Conservation (phyloP, 2,113 vertebrate genomes). For the Poeciliopsis occidentalis region DNA sequence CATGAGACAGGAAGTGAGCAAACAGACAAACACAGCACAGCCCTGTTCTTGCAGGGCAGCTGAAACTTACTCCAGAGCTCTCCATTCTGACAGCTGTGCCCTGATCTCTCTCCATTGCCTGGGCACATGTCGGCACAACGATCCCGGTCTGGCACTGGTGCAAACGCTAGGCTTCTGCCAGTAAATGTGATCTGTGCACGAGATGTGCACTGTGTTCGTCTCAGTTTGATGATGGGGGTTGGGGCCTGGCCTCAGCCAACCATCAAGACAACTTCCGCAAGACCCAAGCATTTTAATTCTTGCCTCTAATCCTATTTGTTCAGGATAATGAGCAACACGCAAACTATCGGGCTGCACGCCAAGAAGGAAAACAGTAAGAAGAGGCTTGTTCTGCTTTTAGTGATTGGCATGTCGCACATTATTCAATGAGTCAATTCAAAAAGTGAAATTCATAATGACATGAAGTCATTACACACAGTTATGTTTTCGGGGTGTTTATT, state of each 20-base stretch:
- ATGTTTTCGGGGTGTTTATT: not conserved
- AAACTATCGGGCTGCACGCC: constrained; percentile 27
- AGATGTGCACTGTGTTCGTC: constrained; percentile 31
- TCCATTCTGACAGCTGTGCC: constrained; percentile 51
- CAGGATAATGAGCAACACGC: constrained; percentile 42
- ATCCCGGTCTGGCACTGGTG: constrained; percentile 37
- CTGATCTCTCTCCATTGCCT: constrained; percentile 37
- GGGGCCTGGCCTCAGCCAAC: constrained; percentile 28
- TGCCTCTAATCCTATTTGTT: constrained; percentile 42
- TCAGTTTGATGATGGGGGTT: not conserved
- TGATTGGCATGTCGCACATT: not conserved
- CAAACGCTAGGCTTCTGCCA: constrained; percentile 34
- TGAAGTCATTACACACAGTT: not conserved
- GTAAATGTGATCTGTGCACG: constrained; percentile 34
- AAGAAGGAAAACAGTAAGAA: constrained; percentile 27
- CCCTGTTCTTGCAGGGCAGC: constrained; percentile 27
- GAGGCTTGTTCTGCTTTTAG: not conserved
- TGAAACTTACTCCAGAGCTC: constrained; percentile 33
- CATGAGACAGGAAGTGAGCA: constrained; percentile 29
- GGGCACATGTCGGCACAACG: constrained; percentile 37
- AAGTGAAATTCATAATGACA: not conserved
- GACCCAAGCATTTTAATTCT: constrained; percentile 16
- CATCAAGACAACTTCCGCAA: constrained; percentile 36
- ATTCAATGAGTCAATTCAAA: not conserved
- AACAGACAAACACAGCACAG: constrained; percentile 38